Evolutionary conservation across 92 coral and sea anemone genomes (phyloP).

Genomic region (Porites divaricata): DNA sequence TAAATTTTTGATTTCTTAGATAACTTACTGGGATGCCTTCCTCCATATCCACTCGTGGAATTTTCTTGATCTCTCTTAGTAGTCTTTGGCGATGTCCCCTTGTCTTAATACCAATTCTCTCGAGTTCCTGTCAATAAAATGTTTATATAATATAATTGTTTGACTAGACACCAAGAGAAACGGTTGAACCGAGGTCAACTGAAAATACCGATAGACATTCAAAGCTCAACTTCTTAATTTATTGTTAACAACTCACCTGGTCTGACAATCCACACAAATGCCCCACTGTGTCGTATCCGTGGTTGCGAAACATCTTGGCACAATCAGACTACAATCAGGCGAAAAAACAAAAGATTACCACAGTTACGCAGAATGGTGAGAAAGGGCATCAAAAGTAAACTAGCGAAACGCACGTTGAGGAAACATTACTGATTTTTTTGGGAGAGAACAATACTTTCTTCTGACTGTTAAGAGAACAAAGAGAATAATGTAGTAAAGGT

Average conservation of each 20-base stretch:
- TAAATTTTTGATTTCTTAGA: background rate
- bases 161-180: background rate
- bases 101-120: conserved; percentile 69
- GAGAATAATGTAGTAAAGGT: too few relatives aligned
- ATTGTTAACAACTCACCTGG: conserved; percentile 54
- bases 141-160: background rate
- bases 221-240: background rate
- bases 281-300: conserved; percentile 86
- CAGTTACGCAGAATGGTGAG: too few relatives aligned
- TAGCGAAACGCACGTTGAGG: too few relatives aligned
- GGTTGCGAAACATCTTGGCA: conserved; percentile 66
- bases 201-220: background rate
- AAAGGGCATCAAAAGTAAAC: too few relatives aligned
- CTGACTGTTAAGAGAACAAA: too few relatives aligned
- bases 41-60: conserved; percentile 81
- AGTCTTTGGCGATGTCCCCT: conserved; percentile 88
- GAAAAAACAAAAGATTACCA: background rate
- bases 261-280: conserved; percentile 82
- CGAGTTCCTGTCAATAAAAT: conserved; percentile 66
- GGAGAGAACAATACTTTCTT: too few relatives aligned
- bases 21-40: conserved; percentile 87
- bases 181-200: background rate
- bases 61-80: conserved; percentile 59
- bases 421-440: too few relatives aligned
- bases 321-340: conserved; percentile 34